A percentile compares a stretch with the other conserved stretches of the same genome.
Conservation (phyloP, 2,888 invertebrate genomes). For the Hypomecis punctinalis region DNA sequence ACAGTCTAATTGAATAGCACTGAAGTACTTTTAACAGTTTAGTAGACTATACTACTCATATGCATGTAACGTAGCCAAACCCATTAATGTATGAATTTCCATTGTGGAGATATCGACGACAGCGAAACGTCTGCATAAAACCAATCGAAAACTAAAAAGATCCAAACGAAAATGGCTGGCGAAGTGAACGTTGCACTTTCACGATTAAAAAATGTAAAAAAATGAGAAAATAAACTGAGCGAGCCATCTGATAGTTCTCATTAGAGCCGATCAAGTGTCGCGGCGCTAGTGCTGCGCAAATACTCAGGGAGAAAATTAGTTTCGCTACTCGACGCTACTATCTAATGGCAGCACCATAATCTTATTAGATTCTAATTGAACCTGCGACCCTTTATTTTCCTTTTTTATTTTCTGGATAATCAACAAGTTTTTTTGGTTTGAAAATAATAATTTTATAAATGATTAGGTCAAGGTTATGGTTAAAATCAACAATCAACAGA, state of each 20-base stretch:
- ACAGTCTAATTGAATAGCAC: too few relatives aligned
- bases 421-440: too few relatives aligned
- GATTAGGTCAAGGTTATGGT: too few relatives aligned
- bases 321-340: slow-evolving; percentile 76
- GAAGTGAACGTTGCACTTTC: slow-evolving; percentile 83
- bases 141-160: slow-evolving; percentile 77
- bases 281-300: slow-evolving; percentile 60
- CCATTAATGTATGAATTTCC: neutral
- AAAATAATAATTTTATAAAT: too few relatives aligned
- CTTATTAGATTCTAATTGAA: slow-evolving; percentile 44
- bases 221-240: slow-evolving; percentile 65
- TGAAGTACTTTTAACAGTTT: too few relatives aligned
- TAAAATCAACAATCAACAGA: too few relatives aligned
- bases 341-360: slow-evolving; percentile 63
- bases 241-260: slow-evolving; percentile 73
- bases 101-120: slow-evolving; percentile 53
- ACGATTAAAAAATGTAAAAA: slow-evolving; percentile 76
- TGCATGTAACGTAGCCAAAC: neutral
- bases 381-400: neutral
- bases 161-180: slow-evolving; percentile 74
- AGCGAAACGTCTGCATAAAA: slow-evolving; percentile 77
- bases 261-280: slow-evolving; percentile 54
- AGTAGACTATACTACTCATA: neutral
- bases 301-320: slow-evolving; percentile 58
- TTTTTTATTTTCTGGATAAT: too few relatives aligned